A percentile compares a stretch with the other conserved stretches of the same genome.
Evolutionary conservation across 64 coral and sea anemone species (phyloP).

Genomic region (Pachyseris speciosa): DNA sequence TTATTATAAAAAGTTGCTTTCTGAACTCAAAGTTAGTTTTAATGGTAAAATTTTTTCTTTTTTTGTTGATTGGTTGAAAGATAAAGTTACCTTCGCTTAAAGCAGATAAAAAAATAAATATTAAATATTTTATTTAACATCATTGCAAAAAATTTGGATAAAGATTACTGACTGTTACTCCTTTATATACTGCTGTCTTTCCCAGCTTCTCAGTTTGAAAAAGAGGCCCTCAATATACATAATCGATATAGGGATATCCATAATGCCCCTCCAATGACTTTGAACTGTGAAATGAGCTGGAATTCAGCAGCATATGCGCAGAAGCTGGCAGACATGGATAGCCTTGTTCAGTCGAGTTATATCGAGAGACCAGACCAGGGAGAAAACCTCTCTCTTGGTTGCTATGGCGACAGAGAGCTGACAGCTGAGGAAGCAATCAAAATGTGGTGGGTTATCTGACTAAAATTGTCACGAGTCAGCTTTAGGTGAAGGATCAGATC

Average conservation of each 20-base stretch:
- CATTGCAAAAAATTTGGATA: too few species aligned
- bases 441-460: constrained; percentile 57
- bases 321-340: constrained; percentile 60
- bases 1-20: too few species aligned
- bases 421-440: constrained; percentile 70
- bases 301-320: constrained; percentile 64
- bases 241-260: constrained; percentile 89
- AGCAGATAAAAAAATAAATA: too few species aligned
- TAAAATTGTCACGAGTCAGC: too few species aligned
- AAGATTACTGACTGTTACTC: too few species aligned
- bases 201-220: constrained; percentile 46
- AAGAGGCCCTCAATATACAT: constrained; percentile 73
- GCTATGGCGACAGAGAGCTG: constrained; percentile 30
- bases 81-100: too few species aligned
- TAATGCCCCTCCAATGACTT: constrained; percentile 61
- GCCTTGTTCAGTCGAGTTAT: constrained; percentile 53
- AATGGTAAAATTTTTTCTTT: too few species aligned
- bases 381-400: constrained; percentile 79
- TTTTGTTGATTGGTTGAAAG: too few species aligned
- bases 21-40: too few species aligned
- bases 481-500: too few species aligned
- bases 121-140: too few species aligned
- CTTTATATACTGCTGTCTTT: neutral
- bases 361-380: constrained; percentile 71
- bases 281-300: constrained; percentile 74